Percentiles rank a stretch among this genome's conserved stretches.
Evolutionary conservation across 2,797 vertebrate genomes (phyloP).

Genomic region (Aldrovandia affinis): DNA sequence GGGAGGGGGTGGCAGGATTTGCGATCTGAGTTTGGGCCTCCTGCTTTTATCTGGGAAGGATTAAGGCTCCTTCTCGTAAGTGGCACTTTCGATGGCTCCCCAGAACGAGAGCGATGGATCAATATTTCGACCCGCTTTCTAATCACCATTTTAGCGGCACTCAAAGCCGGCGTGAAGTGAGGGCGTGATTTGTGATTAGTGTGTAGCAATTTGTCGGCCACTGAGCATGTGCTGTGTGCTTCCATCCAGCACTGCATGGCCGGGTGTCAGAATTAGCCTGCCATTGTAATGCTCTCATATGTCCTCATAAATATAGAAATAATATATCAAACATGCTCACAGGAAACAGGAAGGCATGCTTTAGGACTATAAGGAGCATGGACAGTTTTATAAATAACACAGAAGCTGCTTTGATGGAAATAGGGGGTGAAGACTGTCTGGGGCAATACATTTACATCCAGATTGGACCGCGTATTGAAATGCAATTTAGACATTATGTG

Average conservation of each 20-base stretch:
- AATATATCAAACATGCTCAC: neutral
- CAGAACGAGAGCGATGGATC: neutral
- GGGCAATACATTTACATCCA: neutral
- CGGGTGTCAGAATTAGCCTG: neutral
- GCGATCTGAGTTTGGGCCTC: neutral
- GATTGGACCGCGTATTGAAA: neutral
- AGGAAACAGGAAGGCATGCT: neutral
- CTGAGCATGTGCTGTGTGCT: too few relatives aligned
- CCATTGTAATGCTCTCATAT: neutral
- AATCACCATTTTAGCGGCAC: neutral
- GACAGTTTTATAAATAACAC: neutral
- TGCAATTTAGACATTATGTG: neutral
- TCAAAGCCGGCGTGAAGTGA: neutral
- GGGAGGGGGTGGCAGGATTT: neutral
- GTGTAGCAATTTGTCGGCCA: too few relatives aligned
- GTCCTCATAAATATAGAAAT: neutral
- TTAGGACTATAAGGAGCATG: neutral
- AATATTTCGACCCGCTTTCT: neutral
- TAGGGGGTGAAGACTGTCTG: neutral
- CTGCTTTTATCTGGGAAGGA: neutral
- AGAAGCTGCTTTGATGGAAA: neutral
- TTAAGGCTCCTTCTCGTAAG: neutral
- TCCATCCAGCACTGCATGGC: too few relatives aligned
- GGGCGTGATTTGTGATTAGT: too few relatives aligned
- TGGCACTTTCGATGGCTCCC: neutral